Evolutionary conservation across 1,140 invertebrate species (phyloP).

Genomic region (Helicoverpa armigera): DNA sequence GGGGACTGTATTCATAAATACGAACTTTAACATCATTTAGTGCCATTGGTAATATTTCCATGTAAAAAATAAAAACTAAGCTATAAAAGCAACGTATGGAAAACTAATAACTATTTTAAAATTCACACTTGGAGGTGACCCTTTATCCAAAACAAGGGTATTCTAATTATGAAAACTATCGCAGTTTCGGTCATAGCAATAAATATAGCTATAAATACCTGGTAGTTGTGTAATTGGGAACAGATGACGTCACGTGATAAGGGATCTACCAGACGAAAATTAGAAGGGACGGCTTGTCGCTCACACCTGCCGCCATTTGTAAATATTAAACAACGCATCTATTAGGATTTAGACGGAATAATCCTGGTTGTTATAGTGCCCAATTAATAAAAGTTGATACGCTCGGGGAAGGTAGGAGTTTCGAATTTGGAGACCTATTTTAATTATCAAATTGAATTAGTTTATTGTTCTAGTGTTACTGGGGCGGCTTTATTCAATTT

Average conservation of each 20-base stretch:
- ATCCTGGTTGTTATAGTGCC: neutral
- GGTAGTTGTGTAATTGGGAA: constrained; percentile 40
- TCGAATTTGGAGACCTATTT: too few relatives aligned
- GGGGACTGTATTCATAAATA: neutral
- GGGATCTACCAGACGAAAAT: constrained; percentile 50
- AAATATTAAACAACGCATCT: constrained; percentile 49
- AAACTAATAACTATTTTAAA: neutral
- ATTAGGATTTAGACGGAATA: constrained; percentile 24
- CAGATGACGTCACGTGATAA: constrained; percentile 56
- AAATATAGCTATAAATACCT: neutral
- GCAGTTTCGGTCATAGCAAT: neutral
- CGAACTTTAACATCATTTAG: too few relatives aligned
- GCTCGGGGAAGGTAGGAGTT: neutral
- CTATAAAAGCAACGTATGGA: neutral
- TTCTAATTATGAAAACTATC: constrained; percentile 1
- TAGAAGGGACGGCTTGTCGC: constrained; percentile 55
- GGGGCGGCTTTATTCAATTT: too few relatives aligned
- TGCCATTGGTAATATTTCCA: too few relatives aligned
- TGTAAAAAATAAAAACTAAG: too few relatives aligned
- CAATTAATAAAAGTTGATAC: constrained; percentile 17
- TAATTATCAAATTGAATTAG: too few relatives aligned
- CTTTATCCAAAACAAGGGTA: neutral
- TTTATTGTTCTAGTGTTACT: too few relatives aligned
- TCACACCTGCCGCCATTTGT: constrained; percentile 55
- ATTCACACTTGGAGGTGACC: neutral